Base-by-base conservation (phyloP, 2,113 vertebrate species). In the Sander lucioperca region DNA sequence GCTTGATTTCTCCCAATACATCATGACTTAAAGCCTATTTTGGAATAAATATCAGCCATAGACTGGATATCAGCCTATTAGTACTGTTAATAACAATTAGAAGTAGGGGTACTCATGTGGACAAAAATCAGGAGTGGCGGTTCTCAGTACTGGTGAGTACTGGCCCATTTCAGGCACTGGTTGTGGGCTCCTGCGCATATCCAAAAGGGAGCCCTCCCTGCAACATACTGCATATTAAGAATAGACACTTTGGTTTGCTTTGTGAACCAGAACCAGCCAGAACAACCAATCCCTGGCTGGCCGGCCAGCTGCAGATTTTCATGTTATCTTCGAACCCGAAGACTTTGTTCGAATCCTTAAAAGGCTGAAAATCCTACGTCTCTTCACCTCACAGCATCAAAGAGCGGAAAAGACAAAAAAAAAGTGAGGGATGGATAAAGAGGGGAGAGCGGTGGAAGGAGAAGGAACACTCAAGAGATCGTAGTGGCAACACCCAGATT, bases 291-390 rank as follows among this genome's bases (percentile, higher is more conserved):
- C 50, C 85, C 61, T 18, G 12, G 27, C 27, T 27, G 27, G 27
- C 27, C 27, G 27, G 25, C 10, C 4, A 30, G 21, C 82, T 54
- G 74, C 76, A 67, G n/a, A 30, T 79, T 66, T 86, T 88, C 65
- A 75, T 85, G 80, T 78, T 54, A 58, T 77, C 72, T 64, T 67
- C 57, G 86, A 77, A 85, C 47, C 63, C 51, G 1, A 43, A 67
- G 75, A 83, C 48, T 86, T 84, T 69, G 75, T 80, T 73, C 79
- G 74, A 89, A 91, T 90, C 81, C 61, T 77, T 87, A 82, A 91
- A 89, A 85, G 80, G 84, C 70, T 53, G 69, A 87, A 82, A 87
- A 87, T 80, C 76, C 68, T 0, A 12, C 19, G 27, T 74, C 57
- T 82, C 80, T 62, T 74, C 53, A 50, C 77, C 77, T 72, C 25